phyloP scores from a whole-genome alignment of 2,888 invertebrate genomes.

The Lasioglossum oenotherae region DNA sequence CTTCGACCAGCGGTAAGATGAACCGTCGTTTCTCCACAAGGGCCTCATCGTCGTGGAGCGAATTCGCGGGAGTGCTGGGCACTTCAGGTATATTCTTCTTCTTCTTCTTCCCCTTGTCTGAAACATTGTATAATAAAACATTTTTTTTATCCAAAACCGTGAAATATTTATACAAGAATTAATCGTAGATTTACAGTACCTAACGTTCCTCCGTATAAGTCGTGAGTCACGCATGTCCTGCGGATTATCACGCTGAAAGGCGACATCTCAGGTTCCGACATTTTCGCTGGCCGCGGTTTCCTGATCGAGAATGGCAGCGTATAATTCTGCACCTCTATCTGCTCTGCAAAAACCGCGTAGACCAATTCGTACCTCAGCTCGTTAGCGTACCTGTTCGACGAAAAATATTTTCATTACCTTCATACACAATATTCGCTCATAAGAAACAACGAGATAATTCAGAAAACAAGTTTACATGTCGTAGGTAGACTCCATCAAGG shows the following conservation, averaged over 20 bases:
- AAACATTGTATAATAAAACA: constrained; percentile 7
- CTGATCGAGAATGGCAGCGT: constrained; percentile 67
- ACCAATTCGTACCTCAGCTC: constrained; percentile 73
- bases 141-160: too few species aligned
- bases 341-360: constrained; percentile 64
- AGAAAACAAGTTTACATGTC: constrained; percentile 65
- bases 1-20: constrained; percentile 71
- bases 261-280: constrained; percentile 1
- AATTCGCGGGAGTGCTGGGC: constrained; percentile 35
- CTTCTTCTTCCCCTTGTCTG: constrained; percentile 39
- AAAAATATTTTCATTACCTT: background rate
- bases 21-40: constrained; percentile 56
- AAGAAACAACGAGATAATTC: background rate
- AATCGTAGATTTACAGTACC: background rate
- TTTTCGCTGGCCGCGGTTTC: constrained; percentile 66
- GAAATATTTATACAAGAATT: background rate
- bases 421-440: background rate
- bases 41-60: constrained; percentile 62
- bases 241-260: constrained; percentile 25
- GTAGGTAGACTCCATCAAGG: constrained; percentile 73
- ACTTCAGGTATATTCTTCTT: background rate
- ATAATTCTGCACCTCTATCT: constrained; percentile 63
- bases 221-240: background rate
- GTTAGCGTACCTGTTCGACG: constrained; percentile 70
- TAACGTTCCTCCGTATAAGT: background rate